Base-by-base conservation (phyloP, 2,888 invertebrate genomes). In the Luperina testacea region DNA sequence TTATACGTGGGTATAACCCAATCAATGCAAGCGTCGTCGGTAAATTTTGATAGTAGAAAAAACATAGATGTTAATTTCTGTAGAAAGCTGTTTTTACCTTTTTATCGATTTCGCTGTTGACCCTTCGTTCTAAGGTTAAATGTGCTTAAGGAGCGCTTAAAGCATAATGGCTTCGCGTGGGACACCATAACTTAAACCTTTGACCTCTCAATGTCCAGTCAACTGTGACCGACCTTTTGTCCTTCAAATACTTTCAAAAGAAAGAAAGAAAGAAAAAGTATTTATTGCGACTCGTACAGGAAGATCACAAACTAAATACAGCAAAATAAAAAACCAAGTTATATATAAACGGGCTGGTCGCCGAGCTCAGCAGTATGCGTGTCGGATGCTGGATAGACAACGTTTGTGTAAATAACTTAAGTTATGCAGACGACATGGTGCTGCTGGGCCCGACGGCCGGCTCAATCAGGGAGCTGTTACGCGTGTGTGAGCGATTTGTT, bases 151-250 rank as follows among this genome's bases (percentile, higher is more conserved):
- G 75, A 75, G 75, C 17, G 59, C n/a, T 71, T 72, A 15, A 27
- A 64, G n/a, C 57, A 72, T 48, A 72, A 59, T 17, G 15, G 38
- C 9, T 72, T 45, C 53, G 59, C 38, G 51, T 72, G 68, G 32
- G 42, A 38, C 51, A 59, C 13, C 61, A 32, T 32, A 32, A 32
- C 32, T 76, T 73, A 48, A 57, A 76, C 73, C 61, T 73, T 64
- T 72, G 74, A 78, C 75, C 75, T 81, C 75, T 75, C 57, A 51
- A 53, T 63, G 64, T 51, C 65, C 57, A 79, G 79, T 84, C 84
- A 75, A 68, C 71, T 61, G 75, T 65, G 45, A 67, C 17, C 24
- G 73, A 84, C 67, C 79, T 59, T 84, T 81, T 75, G 75, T 67
- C 71, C 78, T 78, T 81, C 20, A 69, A 72, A 72, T 48, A 67